Evolutionary conservation across 2,888 invertebrate genomes (phyloP).

Genomic region (Eupeodes luniger): DNA sequence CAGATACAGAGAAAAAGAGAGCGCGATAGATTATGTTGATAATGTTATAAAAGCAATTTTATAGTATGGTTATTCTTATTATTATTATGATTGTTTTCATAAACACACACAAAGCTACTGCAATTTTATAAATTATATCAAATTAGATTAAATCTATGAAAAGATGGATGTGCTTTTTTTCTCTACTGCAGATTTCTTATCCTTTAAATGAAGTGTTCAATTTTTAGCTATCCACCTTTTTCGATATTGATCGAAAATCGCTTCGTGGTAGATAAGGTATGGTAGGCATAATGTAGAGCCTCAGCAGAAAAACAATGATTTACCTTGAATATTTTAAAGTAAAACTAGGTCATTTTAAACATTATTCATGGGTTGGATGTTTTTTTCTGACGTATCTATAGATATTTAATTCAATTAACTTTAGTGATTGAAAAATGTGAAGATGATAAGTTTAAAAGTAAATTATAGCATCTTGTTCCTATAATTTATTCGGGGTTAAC

Average conservation of each 20-base stretch:
- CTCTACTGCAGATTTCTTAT: background rate
- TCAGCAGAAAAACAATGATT: background rate
- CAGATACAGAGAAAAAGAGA: background rate
- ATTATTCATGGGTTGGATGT: constrained; percentile 4
- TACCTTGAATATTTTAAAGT: constrained; percentile 1
- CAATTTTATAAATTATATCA: constrained; percentile 56
- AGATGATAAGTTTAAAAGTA: background rate
- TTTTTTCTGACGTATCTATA: background rate
- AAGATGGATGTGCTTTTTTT: constrained; percentile 28
- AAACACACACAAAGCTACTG: constrained; percentile 47
- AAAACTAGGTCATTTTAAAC: constrained; percentile 39
- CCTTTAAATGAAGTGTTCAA: background rate
- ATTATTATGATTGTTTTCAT: background rate
- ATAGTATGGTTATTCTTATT: constrained; percentile 4
- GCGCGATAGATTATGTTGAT: background rate
- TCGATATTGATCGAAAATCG: constrained; percentile 35
- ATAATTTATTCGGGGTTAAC: no score
- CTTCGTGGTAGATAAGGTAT: background rate
- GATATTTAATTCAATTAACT: background rate
- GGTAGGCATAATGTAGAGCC: background rate
- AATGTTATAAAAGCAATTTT: constrained; percentile 37
- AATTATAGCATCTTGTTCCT: no score
- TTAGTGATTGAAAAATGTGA: background rate
- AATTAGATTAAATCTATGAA: constrained; percentile 54
- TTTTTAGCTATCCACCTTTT: background rate